Evolutionary conservation across 1,140 invertebrate species (phyloP).

Genomic region (Procambarus virginalis): DNA sequence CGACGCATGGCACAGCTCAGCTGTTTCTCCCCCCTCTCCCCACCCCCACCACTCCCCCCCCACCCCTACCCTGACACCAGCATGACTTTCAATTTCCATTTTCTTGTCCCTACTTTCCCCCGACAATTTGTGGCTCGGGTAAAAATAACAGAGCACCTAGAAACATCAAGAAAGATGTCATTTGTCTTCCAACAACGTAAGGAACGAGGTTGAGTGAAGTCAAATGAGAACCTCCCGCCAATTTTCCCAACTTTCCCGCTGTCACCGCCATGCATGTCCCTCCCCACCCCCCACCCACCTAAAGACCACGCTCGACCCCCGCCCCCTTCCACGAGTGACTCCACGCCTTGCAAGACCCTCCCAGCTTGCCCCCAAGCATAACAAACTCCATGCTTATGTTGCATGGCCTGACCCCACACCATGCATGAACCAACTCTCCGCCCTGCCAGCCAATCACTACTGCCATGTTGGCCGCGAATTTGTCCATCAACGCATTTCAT

Average conservation of each 20-base stretch:
- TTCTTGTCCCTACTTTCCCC: background rate
- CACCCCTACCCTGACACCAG: constrained; percentile 21
- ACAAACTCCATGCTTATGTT: no score
- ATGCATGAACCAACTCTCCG: no score
- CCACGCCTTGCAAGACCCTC: background rate
- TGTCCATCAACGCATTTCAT: no score
- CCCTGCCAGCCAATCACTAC: no score
- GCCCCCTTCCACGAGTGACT: background rate
- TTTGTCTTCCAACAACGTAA: no score
- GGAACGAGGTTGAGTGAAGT: no score
- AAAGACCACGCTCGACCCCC: background rate
- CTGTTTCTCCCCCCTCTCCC: constrained; percentile 45
- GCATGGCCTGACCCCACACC: no score
- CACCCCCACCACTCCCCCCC: constrained; percentile 7
- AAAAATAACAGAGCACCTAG: no score
- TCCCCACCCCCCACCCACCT: background rate
- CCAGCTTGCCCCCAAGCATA: no score
- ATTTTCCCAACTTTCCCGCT: constrained; percentile 39
- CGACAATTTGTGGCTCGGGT: background rate
- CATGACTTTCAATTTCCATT: constrained; percentile 40
- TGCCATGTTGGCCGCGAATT: no score
- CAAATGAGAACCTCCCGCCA: constrained; percentile 15
- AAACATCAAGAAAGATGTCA: no score
- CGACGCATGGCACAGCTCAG: constrained; percentile 38
- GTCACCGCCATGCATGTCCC: constrained; percentile 32